These are phyloP conservation scores for Spodoptera littoralis DNA, from an alignment of 2,888 invertebrate species.

Conservation along the genomic window DNA sequence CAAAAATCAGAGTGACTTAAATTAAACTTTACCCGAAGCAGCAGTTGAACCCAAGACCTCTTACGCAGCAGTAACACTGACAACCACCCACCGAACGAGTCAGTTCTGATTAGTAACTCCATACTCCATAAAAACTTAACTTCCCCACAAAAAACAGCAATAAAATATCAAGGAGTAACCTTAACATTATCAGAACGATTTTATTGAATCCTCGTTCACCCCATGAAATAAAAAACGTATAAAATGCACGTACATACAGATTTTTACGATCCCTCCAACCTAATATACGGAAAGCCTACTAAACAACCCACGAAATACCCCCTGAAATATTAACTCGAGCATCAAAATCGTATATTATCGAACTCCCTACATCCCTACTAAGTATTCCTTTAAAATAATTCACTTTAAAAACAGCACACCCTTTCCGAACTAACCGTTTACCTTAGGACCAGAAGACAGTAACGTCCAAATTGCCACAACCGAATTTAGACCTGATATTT, in stretches of 20 bases:
- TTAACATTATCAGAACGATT: conserved; percentile 36
- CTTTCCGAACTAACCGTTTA: conserved; percentile 61
- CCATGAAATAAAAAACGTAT: conserved; percentile 52
- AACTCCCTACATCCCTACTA: conserved; percentile 40
- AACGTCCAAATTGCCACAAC: conserved; percentile 7
- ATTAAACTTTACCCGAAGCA: too few species aligned
- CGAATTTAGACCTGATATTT: conserved; percentile 6
- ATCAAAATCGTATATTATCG: conserved; percentile 46
- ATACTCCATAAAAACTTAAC: conserved; percentile 20
- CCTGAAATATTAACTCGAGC: conserved; percentile 41
- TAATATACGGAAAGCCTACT: conserved; percentile 38
- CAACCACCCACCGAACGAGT: too few species aligned
- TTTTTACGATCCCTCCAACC: conserved; percentile 49
- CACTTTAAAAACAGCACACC: conserved; percentile 69
- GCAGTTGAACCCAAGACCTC: too few species aligned
- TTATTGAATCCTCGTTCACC: conserved; percentile 44
- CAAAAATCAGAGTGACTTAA: too few species aligned
- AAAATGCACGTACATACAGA: conserved; percentile 42
- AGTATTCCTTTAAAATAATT: conserved; percentile 67
- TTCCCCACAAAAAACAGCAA: conserved; percentile 16
- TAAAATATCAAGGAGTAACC: conserved; percentile 25
- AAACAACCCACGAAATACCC: conserved; percentile 27
- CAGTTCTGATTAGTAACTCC: conserved; percentile 1
- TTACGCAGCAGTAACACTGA: too few species aligned
- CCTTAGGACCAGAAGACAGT: conserved; percentile 18